phyloP scores from a whole-genome alignment of 30 jellyfish, hydroid and myxozoan genomes.

The Morbakka virulenta region DNA sequence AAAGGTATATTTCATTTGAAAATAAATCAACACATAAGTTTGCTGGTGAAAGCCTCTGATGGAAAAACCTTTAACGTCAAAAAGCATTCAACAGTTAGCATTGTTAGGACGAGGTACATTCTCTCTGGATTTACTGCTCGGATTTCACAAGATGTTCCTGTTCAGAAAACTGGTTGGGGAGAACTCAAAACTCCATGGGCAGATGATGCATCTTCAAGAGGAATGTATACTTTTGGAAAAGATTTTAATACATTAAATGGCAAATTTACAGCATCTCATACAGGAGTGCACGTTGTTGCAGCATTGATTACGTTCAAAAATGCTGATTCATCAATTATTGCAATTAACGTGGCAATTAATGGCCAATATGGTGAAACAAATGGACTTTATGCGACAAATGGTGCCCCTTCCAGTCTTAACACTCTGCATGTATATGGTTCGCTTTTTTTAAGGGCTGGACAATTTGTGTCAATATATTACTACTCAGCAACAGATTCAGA shows the following conservation, averaged over 20 bases:
- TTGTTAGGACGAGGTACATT: conserved; percentile 81
- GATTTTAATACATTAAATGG: conserved; percentile 79
- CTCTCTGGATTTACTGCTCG: conserved; percentile 85
- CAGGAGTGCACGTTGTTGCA: conserved; percentile 76
- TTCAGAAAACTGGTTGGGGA: conserved; percentile 68
- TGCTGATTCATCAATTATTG: conserved; percentile 52
- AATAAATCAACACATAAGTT: not conserved
- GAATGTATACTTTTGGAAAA: conserved; percentile 82
- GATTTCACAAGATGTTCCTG: conserved; percentile 25
- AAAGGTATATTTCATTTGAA: not conserved
- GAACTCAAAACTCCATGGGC: conserved; percentile 72
- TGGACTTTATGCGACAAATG: conserved; percentile 66
- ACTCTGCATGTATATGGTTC: conserved; percentile 79
- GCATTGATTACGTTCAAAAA: conserved; percentile 68
- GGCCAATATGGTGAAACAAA: conserved; percentile 57
- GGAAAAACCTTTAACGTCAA: conserved; percentile 40
- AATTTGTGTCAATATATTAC: conserved; percentile 43
- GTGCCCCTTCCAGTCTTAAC: conserved; percentile 46
- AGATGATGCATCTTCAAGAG: conserved; percentile 57
- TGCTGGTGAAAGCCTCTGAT: not conserved
- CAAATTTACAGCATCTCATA: conserved; percentile 84
- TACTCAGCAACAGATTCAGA: conserved; percentile 17
- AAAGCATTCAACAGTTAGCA: conserved; percentile 57
- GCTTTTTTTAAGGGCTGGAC: conserved; percentile 71
- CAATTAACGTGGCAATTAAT: conserved; percentile 54